phyloP scores from a whole-genome alignment of 2,888 invertebrate genomes.

The Drosophila tanythrix region DNA sequence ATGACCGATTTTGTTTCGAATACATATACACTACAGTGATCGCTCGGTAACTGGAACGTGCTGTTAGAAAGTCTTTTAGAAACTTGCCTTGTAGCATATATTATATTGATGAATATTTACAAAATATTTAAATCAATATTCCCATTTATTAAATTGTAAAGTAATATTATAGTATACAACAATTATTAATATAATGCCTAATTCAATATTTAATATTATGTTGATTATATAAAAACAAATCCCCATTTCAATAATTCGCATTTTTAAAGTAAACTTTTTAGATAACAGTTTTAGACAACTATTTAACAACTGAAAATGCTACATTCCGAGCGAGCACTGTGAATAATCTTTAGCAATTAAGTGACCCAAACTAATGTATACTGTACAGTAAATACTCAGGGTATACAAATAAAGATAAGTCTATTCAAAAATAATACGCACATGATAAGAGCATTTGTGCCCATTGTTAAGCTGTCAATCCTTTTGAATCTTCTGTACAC shows the following conservation, averaged over 20 bases:
- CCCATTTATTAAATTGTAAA: neutral
- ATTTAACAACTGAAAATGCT: neutral
- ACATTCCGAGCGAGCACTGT: conserved; percentile 1
- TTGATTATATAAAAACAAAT: neutral
- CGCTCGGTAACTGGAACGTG: neutral
- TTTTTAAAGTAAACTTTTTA: neutral
- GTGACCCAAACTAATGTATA: conserved; percentile 12
- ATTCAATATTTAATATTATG: neutral
- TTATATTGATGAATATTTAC: neutral
- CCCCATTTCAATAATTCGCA: neutral
- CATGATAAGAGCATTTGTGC: neutral
- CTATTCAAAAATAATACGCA: neutral
- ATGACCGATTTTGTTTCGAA: conserved; percentile 60
- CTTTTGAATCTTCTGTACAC: conserved; percentile 84
- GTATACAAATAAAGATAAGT: neutral
- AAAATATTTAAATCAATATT: neutral
- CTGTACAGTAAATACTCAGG: conserved; percentile 16
- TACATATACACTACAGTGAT: conserved; percentile 1
- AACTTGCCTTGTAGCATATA: neutral
- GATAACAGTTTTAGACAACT: neutral
- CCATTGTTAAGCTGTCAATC: conserved; percentile 8
- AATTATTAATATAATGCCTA: neutral
- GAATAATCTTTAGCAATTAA: conserved; percentile 6
- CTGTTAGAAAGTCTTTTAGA: neutral
- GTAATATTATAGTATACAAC: neutral